phyloP scores from a whole-genome alignment of 1,140 invertebrate genomes.

The Notospermus geniculatus region DNA sequence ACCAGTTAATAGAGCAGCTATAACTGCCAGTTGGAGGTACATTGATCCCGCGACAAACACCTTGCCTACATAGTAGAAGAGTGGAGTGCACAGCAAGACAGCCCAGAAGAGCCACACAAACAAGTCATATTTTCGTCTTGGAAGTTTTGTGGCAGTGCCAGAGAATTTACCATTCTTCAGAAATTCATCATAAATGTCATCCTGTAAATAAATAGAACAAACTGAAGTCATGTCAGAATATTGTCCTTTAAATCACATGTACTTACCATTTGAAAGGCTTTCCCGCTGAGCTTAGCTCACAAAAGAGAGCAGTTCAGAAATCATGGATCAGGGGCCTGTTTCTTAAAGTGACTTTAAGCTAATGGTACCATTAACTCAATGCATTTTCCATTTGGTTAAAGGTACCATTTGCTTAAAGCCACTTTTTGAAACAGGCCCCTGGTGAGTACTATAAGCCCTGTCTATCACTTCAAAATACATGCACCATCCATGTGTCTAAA shows the following conservation, averaged over 20 bases:
- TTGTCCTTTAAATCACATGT: neutral
- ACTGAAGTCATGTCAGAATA: neutral
- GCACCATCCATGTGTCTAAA: neutral
- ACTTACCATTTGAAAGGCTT: no score
- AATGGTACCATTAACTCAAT: no score
- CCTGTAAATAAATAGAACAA: slow-evolving; percentile 31
- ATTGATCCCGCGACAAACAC: slow-evolving; percentile 32
- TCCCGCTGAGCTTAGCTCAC: no score
- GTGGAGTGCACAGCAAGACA: slow-evolving; percentile 39
- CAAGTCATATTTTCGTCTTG: slow-evolving; percentile 35
- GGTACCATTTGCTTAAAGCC: no score
- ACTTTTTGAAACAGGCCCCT: no score
- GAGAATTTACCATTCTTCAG: slow-evolving; percentile 40
- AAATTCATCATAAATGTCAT: slow-evolving; percentile 48
- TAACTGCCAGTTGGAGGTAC: slow-evolving; percentile 22
- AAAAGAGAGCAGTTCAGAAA: no score
- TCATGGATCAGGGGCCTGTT: no score
- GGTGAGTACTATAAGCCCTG: no score
- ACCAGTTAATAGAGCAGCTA: slow-evolving; percentile 29
- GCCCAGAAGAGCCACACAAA: slow-evolving; percentile 44
- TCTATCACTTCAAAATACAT: no score
- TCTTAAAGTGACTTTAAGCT: no score
- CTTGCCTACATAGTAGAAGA: slow-evolving; percentile 36
- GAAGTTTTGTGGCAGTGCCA: slow-evolving; percentile 28
- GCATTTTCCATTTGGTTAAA: no score